These are phyloP conservation scores for Aulostomus chinensis DNA, from an alignment of 2,797 vertebrate species.

Conservation along the genomic window DNA sequence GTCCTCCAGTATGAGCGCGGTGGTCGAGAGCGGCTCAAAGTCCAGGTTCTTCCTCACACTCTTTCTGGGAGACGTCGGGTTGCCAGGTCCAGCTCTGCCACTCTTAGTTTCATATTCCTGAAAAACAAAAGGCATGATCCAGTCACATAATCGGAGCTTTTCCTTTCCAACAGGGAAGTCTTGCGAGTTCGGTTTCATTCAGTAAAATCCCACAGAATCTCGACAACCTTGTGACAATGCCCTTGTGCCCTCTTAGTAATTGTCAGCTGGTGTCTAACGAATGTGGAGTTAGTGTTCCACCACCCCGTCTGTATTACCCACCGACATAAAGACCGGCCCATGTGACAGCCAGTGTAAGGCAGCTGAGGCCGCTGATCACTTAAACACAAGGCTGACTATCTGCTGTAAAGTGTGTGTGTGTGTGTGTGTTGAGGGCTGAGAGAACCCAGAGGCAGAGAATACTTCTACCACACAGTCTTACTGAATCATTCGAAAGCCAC, in stretches of 20 bases:
- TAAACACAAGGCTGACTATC: constrained; percentile 33
- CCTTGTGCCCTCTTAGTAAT: constrained; percentile 10
- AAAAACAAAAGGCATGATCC: constrained; percentile 1
- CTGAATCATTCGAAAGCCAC: constrained; percentile 18
- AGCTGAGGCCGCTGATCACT: constrained; percentile 20
- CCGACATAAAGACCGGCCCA: constrained; percentile 28
- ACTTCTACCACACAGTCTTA: not conserved
- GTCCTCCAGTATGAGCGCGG: constrained; percentile 94
- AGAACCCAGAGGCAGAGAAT: not conserved
- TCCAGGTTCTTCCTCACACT: constrained; percentile 92
- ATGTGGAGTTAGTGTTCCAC: constrained; percentile 2
- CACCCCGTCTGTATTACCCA: constrained; percentile 1
- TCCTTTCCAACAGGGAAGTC: too few species aligned
- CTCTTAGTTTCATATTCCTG: constrained; percentile 96
- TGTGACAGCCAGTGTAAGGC: constrained; percentile 29
- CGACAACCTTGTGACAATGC: constrained; percentile 23
- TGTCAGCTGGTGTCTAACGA: constrained; percentile 50
- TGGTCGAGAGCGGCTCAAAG: constrained; percentile 95
- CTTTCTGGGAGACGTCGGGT: constrained; percentile 88
- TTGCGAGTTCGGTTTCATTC: too few species aligned
- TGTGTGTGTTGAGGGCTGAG: not conserved
- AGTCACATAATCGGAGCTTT: too few species aligned
- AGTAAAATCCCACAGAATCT: too few species aligned
- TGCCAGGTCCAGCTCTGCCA: constrained; percentile 82
- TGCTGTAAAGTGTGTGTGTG: constrained; percentile 24